Evolutionary conservation across 1,140 invertebrate species (phyloP).

Genomic region (Cephus cinctus): DNA sequence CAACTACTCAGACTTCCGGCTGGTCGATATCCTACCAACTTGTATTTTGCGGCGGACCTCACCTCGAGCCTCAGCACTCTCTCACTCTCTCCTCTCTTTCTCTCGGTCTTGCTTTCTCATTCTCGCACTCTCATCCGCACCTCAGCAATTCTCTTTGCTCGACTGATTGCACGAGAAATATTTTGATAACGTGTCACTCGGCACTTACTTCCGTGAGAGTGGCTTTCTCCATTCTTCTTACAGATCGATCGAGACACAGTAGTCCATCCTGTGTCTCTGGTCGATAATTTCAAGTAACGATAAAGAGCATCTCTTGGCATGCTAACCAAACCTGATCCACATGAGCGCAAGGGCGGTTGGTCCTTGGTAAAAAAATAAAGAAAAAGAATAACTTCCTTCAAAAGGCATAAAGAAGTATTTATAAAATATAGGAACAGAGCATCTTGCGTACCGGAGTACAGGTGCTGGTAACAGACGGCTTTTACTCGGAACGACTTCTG

Average conservation of each 20-base stretch:
- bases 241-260: too few relatives aligned
- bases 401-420: too few relatives aligned
- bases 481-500: constrained; percentile 24
- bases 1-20: constrained; percentile 50
- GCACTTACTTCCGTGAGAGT: constrained; percentile 9
- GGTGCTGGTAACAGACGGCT: constrained; percentile 36
- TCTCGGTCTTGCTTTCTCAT: constrained; percentile 9
- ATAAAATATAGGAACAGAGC: too few relatives aligned
- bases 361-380: too few relatives aligned
- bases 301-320: too few relatives aligned
- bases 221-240: not conserved
- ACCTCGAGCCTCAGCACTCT: not conserved
- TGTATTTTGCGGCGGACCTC: constrained; percentile 47
- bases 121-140: constrained; percentile 7
- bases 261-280: too few relatives aligned
- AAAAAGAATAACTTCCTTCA: too few relatives aligned
- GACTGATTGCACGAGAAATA: constrained; percentile 21
- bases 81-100: constrained; percentile 6
- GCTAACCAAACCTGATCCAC: too few relatives aligned
- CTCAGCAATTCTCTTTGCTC: constrained; percentile 19
- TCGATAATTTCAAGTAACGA: too few relatives aligned
- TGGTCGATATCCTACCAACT: constrained; percentile 53
- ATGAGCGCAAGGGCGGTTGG: too few relatives aligned
- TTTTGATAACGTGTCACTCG: constrained; percentile 20
- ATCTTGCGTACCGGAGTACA: constrained; percentile 31